Base-by-base conservation (phyloP, 2,113 vertebrate genomes). In the Neolamprologus variostigma region DNA sequence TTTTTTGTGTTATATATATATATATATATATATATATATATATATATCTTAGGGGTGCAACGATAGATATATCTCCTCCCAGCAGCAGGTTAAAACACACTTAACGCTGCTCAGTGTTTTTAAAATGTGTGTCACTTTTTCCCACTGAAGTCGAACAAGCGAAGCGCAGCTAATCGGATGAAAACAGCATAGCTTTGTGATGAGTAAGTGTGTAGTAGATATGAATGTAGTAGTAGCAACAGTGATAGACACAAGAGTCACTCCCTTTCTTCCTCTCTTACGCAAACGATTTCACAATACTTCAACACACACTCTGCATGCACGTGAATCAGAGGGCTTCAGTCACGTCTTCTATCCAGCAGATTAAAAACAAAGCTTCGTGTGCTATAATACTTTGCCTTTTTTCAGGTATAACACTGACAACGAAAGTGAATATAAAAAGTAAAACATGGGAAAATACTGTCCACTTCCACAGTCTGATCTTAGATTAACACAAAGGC, bases 201-300 rank as follows among this genome's bases (percentile, higher is more conserved):
- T 93, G 82, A 93, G 54, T 85, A 80, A 51, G 35, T 92, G n/a
- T 90, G 54, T 83, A 83, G 89, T 73, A 82, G 45, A 68, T 82
- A 83, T 88, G 89, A 94, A 90, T 78, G 81, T 2, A 17, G 40
- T 51, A 81, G 33, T 80, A 61, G 61, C 9, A 79, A 17, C 80
- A 59, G 47, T 10, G 3, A 55, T 31, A 51, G 16, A 17, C 11
- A 21, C 23, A 23, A 17, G 35, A 37, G 14, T 87, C 89, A 89
- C 63, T 90, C 79, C 51, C 63, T 33, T 28, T 35, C 66, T 59
- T 21, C 8, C 35, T 17, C 13, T 73, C 28, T 86, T 86, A 83
- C 76, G 13, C 85, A 87, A 83, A 51, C 2, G 8, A 84, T 93
- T 92, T 81, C 83, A 4, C 80, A 92, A 92, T 13, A 21, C 16